A percentile compares a stretch with the other conserved stretches of the same genome.
These are phyloP conservation scores for Gila orcuttii DNA, from an alignment of 2,113 vertebrate species.

Conservation along the genomic window DNA sequence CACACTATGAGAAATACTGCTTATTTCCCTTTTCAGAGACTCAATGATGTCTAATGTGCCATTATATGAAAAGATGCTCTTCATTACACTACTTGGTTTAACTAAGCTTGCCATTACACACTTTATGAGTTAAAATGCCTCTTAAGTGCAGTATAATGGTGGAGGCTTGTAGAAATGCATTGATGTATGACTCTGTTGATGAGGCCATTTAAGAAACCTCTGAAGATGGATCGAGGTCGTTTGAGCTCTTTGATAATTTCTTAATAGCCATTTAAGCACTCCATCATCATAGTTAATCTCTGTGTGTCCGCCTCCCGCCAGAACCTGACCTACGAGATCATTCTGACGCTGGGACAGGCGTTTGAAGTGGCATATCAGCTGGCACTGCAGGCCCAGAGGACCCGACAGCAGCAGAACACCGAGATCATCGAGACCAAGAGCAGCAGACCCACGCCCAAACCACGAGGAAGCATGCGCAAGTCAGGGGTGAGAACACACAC, in stretches of 20 bases:
- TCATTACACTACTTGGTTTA: background rate
- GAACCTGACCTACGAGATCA: slow-evolving; percentile 98
- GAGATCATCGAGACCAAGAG: slow-evolving; percentile 84
- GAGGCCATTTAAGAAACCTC: background rate
- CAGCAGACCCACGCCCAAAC: slow-evolving; percentile 91
- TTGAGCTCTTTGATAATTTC: background rate
- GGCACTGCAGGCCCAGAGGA: slow-evolving; percentile 94
- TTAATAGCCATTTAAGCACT: background rate
- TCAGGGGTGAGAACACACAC: slow-evolving; percentile 80
- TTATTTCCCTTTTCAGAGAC: background rate
- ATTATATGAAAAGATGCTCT: background rate
- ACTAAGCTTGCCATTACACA: slow-evolving; percentile 9
- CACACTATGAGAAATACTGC: too few relatives aligned
- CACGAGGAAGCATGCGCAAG: slow-evolving; percentile 85
- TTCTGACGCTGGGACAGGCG: slow-evolving; percentile 94
- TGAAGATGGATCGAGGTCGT: background rate
- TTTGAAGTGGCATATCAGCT: slow-evolving; percentile 99
- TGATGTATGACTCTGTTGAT: background rate
- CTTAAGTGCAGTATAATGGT: slow-evolving; percentile 22
- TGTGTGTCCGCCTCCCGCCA: slow-evolving; percentile 54
- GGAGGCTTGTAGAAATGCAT: background rate
- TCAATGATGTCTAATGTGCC: background rate
- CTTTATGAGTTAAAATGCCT: background rate
- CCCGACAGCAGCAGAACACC: slow-evolving; percentile 74
- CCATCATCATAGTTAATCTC: background rate